phyloP scores from a whole-genome alignment of 2,113 vertebrate genomes.

The Strigops habroptila region DNA sequence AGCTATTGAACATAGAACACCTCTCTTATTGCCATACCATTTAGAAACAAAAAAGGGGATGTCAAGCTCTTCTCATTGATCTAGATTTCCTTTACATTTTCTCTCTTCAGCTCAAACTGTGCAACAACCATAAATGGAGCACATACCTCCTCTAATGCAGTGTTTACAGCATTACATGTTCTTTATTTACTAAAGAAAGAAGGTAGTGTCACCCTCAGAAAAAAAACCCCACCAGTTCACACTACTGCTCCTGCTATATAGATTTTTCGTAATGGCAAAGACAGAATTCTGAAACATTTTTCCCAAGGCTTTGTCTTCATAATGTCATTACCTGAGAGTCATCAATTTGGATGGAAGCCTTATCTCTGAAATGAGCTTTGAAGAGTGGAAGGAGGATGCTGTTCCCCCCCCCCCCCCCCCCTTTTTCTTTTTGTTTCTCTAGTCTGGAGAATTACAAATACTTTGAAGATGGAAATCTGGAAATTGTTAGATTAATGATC shows the following conservation, averaged over 20 bases:
- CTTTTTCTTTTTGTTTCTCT: neutral
- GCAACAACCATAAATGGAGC: constrained; percentile 21
- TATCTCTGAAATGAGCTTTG: neutral
- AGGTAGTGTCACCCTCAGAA: constrained; percentile 39
- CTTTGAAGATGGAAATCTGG: neutral
- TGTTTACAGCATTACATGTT: constrained; percentile 30
- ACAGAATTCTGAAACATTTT: neutral
- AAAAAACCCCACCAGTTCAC: neutral
- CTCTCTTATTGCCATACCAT: neutral
- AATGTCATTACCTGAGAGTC: neutral
- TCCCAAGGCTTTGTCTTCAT: neutral
- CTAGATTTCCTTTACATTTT: neutral
- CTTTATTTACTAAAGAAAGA: constrained; percentile 59
- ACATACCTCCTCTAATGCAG: constrained; percentile 3
- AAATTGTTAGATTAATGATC: neutral
- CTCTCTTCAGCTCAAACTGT: constrained; percentile 19
- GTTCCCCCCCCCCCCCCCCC: neutral
- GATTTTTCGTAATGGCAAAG: neutral
- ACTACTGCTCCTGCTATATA: neutral
- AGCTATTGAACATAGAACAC: neutral
- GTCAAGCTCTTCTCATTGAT: constrained; percentile 55
- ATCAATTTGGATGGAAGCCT: neutral
- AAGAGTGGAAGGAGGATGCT: neutral
- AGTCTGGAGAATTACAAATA: neutral
- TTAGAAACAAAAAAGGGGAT: constrained; percentile 50